Evolutionary conservation across 2,113 vertebrate species (phyloP), one percentile per base, ranked within the genome.

Genomic region (Larimichthys crocea): DNA sequence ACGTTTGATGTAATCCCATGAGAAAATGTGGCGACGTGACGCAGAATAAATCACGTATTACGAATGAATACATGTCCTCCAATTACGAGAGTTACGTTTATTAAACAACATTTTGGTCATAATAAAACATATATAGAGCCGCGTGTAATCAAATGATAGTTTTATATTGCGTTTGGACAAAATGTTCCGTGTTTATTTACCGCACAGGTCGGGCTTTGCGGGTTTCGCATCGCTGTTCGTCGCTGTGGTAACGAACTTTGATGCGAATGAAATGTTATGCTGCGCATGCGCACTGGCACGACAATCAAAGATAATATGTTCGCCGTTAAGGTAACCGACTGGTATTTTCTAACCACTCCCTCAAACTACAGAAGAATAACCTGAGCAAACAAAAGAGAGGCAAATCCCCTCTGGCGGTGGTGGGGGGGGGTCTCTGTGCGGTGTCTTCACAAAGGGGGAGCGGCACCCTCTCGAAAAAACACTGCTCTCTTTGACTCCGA

Each of bases 401-500:
- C 2, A 5, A 57, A 14, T 5, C 14, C 55, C 55, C 44, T 22
- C 65, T 2, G n/a, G n/a, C n/a, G n/a, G n/a, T n/a, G n/a, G n/a
- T n/a, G n/a, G 24, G 1, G 26, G 1, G n/a, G 44, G 22, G 15
- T 62, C 5, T 68, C 29, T 49, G 10, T 61, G 44, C 26, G 46
- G 26, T 67, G 77, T 59, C 53, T 40, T 40, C n/a, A 57, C 49
- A 50, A n/a, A 63, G 24, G 29, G 29, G 82, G 79, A 72, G 70
- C 2, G 73, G 80, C 44, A 64, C 1, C 26, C 60, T 84, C 81
- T 83, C 8, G 29, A 11, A 10, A 29, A 17, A 8, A 69, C 84
- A 46, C 35, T 11, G 8, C 57, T 53, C 72, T 90, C 88, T 89
- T 79, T 86, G 90, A 65, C n/a, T 68, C 52, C 1, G 52, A 59